Conservation (phyloP, 2,888 invertebrate species). For the Piscicola geometra region DNA sequence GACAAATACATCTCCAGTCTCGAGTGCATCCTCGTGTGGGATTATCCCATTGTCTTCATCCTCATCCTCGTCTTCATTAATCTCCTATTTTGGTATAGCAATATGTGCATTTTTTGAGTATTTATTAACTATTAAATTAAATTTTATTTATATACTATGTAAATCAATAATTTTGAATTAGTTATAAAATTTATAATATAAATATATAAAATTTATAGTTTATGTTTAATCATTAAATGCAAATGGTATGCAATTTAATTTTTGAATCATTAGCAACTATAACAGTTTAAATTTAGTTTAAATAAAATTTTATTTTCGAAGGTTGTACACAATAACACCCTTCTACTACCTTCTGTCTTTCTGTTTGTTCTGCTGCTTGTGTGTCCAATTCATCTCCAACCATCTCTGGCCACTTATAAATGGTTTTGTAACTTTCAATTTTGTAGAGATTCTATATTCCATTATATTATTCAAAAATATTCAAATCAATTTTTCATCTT, state of each 20-base stretch:
- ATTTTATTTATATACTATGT: too few species aligned
- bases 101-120: too few species aligned
- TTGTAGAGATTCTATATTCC: not conserved
- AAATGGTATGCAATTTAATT: too few species aligned
- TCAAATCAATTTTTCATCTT: not conserved
- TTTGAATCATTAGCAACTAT: too few species aligned
- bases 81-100: not conserved
- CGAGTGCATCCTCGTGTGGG: constrained; percentile 15
- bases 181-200: too few species aligned
- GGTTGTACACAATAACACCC: constrained; percentile 7
- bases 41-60: constrained; percentile 3
- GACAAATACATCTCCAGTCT: not conserved
- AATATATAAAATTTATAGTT: too few species aligned
- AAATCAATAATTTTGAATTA: too few species aligned
- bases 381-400: constrained; percentile 7
- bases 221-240: too few species aligned
- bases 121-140: too few species aligned
- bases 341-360: not conserved
- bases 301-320: too few species aligned
- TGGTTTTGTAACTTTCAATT: not conserved
- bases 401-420: not conserved
- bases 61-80: not conserved
- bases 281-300: too few species aligned
- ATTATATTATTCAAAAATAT: not conserved
- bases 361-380: not conserved